Conservation (phyloP, 2,113 vertebrate species). For the Mastomys natalensis region DNA sequence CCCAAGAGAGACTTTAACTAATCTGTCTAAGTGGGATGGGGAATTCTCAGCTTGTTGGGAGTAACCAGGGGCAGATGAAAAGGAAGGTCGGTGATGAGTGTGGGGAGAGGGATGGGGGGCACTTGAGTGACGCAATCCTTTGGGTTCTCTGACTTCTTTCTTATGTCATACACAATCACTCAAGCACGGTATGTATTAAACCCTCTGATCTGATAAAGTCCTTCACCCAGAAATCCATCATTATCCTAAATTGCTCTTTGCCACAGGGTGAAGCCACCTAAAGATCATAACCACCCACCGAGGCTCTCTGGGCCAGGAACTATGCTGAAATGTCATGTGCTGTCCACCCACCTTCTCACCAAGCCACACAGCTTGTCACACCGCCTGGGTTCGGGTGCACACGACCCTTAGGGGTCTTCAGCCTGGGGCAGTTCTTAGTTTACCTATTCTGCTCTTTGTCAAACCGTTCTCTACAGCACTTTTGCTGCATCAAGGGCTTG, state of each 20-base stretch:
- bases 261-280: neutral
- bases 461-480: neutral
- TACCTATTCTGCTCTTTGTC: neutral
- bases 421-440: neutral
- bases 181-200: neutral
- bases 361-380: neutral
- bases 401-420: neutral
- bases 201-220: neutral
- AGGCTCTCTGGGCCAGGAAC: neutral
- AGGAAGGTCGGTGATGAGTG: neutral
- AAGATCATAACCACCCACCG: neutral
- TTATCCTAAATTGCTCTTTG: neutral
- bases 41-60: neutral
- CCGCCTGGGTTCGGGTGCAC: rapidly evolving
- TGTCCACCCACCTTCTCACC: neutral
- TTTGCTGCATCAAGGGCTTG: neutral
- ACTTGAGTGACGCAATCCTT: neutral
- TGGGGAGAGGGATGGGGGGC: neutral
- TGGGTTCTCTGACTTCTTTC: neutral
- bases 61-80: neutral
- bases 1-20: conserved; percentile 60
- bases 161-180: neutral
- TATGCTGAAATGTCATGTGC: neutral
- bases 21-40: conserved; percentile 54
- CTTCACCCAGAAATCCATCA: neutral